phyloP scores from a whole-genome alignment of 2,113 vertebrate genomes.

The Lonchura striata region DNA sequence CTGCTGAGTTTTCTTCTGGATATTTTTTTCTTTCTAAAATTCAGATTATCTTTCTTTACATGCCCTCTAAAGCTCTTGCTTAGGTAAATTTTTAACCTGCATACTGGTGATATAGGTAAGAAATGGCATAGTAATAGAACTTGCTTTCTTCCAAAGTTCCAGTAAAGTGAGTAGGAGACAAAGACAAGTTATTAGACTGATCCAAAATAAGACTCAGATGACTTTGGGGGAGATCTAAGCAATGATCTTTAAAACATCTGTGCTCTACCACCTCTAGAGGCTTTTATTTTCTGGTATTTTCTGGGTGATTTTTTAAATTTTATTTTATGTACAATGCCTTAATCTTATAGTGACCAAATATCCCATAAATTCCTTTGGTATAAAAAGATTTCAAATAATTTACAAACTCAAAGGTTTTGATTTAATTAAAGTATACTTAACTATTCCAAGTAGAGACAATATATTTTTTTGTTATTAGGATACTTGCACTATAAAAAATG shows the following conservation, averaged over 20 bases:
- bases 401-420: neutral
- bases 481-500: neutral
- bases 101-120: neutral
- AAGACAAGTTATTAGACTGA: neutral
- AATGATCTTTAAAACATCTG: neutral
- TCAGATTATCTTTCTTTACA: fast-evolving
- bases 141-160: neutral
- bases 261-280: neutral
- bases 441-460: neutral
- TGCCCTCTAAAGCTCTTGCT: neutral
- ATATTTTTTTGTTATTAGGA: neutral
- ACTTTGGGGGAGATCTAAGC: neutral
- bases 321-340: neutral
- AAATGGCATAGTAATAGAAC: neutral
- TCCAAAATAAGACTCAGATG: neutral
- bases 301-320: neutral
- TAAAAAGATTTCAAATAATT: neutral
- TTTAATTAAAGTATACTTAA: neutral
- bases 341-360: neutral
- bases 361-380: neutral
- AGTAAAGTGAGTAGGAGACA: neutral
- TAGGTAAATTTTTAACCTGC: neutral
- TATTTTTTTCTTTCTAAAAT: neutral
- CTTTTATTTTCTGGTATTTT: neutral
- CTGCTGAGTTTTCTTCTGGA: fast-evolving